Conservation (phyloP, 2,113 vertebrate species). For the Melanotaenia duboulayi region DNA sequence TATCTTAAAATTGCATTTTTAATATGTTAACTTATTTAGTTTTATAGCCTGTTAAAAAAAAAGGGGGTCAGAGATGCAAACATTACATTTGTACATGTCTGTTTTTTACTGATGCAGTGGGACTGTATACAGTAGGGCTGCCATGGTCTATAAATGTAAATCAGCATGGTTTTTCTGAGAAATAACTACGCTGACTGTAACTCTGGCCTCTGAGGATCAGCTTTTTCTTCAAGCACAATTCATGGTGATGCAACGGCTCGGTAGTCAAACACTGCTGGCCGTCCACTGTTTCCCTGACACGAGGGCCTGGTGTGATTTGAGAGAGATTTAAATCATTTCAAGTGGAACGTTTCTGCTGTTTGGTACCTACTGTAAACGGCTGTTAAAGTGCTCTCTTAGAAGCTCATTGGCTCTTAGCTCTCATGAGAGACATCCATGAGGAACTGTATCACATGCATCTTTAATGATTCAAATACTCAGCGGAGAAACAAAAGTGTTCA, state of each 20-base stretch:
- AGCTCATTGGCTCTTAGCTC: slow-evolving; percentile 21
- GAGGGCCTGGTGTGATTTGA: slow-evolving; percentile 9
- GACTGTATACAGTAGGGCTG: slow-evolving; percentile 65
- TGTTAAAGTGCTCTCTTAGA: slow-evolving; percentile 31
- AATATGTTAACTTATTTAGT: not conserved
- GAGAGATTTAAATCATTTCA: slow-evolving; percentile 33
- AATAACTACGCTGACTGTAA: slow-evolving; percentile 63
- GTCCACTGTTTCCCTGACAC: not conserved
- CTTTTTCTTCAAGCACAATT: slow-evolving; percentile 36
- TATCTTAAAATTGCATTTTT: too few species aligned
- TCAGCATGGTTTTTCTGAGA: slow-evolving; percentile 70
- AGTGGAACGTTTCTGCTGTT: slow-evolving; percentile 24
- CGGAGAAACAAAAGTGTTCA: slow-evolving; percentile 64
- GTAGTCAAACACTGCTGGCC: slow-evolving; percentile 1
- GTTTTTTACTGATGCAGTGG: slow-evolving; percentile 71
- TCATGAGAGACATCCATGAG: slow-evolving; percentile 38
- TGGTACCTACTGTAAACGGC: not conserved
- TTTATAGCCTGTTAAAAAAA: slow-evolving; percentile 7
- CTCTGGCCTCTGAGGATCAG: slow-evolving; percentile 61
- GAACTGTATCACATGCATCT: slow-evolving; percentile 45
- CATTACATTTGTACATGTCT: slow-evolving; percentile 54
- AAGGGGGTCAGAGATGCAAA: slow-evolving; percentile 24
- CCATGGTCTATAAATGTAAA: slow-evolving; percentile 78
- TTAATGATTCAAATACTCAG: slow-evolving; percentile 56
- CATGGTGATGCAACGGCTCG: slow-evolving; percentile 61